Base-by-base conservation (phyloP, 1,140 invertebrate genomes). In the Caenorhabditis inopinata region DNA sequence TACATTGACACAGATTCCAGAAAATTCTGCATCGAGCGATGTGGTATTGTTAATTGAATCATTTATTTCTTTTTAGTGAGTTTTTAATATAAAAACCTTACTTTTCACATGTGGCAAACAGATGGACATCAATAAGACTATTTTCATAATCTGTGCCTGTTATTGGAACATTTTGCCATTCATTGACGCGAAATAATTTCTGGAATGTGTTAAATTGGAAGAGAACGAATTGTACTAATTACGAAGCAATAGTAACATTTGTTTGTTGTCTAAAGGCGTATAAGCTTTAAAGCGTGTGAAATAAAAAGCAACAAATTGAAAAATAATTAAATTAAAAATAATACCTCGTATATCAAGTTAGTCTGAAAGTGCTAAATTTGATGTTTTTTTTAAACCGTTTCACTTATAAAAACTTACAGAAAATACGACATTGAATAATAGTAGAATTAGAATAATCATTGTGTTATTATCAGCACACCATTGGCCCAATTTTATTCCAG, bases 81-180 rank as follows among this genome's bases (percentile, higher is more conserved):
- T 68, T 1, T 38, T 68, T 68, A 11, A 21, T 9, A 7, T 4
- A 4, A 3, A 16, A n/a, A 23, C 35, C 58, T n/a, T n/a, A 68
- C 58, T 68, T 68, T 68, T 68, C 58, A 68, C 58, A 68, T 11
- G 58, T 68, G 32, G 58, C 58, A 68, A 68, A 68, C 23, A 68
- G n/a, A 21, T 68, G 58, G 38, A 68, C 35, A 68, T 68, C 58
- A 14, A 68, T 68, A 12, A 68, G 32, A 16, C 32, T n/a, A 5
- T 68, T 32, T 38, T 68, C 58, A 29, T 42, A 35, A 21, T 68
- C 58, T 2, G 58, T 38, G 0, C 58, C 58, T 11, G 14, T 21
- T 21, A 68, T 38, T 21, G 58, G 58, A 12, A 68, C 38, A 21
- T 68, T 32, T n/a, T 68, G 58, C 58, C 58, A 68, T 38, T 68